Percentiles rank a stretch among this genome's conserved stretches.
These are phyloP conservation scores for Macaria notata DNA, from an alignment of 2,888 invertebrate species.

Conservation along the genomic window DNA sequence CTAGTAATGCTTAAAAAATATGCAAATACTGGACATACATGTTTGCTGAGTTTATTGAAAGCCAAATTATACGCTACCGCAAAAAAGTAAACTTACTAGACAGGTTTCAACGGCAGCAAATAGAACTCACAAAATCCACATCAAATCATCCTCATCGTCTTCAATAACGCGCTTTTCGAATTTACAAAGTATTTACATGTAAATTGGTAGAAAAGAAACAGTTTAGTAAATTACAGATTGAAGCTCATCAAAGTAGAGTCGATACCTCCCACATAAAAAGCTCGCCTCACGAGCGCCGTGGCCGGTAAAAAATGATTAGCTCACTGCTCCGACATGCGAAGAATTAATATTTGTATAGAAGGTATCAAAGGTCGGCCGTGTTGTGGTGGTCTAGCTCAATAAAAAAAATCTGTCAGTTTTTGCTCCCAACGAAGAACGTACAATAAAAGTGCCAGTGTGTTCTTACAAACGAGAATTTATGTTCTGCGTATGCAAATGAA, in stretches of 20 bases:
- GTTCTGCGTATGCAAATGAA: slow-evolving; percentile 75
- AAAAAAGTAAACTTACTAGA: slow-evolving; percentile 26
- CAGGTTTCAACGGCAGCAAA: slow-evolving; percentile 20
- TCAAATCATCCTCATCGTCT: slow-evolving; percentile 24
- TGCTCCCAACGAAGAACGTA: slow-evolving; percentile 67
- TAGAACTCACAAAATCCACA: slow-evolving; percentile 17
- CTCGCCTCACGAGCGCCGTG: slow-evolving; percentile 47
- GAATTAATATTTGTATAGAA: slow-evolving; percentile 76
- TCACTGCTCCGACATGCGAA: slow-evolving; percentile 56
- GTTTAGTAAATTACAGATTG: slow-evolving; percentile 34
- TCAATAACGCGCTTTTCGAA: slow-evolving; percentile 28
- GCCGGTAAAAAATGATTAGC: slow-evolving; percentile 66
- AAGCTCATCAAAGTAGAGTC: slow-evolving; percentile 41
- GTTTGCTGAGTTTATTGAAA: slow-evolving; percentile 29
- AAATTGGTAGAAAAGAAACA: slow-evolving; percentile 31
- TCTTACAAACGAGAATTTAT: slow-evolving; percentile 82
- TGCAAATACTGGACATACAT: slow-evolving; percentile 21
- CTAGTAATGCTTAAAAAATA: slow-evolving; percentile 7
- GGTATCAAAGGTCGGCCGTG: slow-evolving; percentile 64
- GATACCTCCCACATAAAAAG: slow-evolving; percentile 58
- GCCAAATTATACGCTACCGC: slow-evolving; percentile 29
- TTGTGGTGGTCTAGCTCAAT: slow-evolving; percentile 57
- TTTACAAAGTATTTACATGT: slow-evolving; percentile 28
- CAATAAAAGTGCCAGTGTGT: slow-evolving; percentile 80
- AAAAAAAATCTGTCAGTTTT: slow-evolving; percentile 64